Evolutionary conservation across 2,888 invertebrate genomes (phyloP).

Genomic region (Sinopyrophorus schimmeli): DNA sequence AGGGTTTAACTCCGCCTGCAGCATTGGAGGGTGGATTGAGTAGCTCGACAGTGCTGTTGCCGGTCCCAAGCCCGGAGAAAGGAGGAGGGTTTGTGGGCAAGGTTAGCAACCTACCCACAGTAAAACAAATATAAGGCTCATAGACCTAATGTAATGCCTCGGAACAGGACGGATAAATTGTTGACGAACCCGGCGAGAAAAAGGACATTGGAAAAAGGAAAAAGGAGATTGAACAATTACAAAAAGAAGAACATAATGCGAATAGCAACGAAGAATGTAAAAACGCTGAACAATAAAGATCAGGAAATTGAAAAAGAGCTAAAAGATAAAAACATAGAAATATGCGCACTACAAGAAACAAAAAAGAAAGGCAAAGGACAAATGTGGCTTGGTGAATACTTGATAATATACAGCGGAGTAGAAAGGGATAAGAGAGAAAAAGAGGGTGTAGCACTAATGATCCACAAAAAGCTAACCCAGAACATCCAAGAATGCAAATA

Average conservation of each 20-base stretch:
- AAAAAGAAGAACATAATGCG: too few relatives aligned
- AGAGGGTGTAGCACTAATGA: constrained; percentile 11
- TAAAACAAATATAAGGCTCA: constrained; percentile 11
- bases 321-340: too few relatives aligned
- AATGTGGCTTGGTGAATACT: constrained; percentile 8
- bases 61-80: constrained; percentile 32
- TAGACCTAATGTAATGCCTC: background rate
- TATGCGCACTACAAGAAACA: constrained; percentile 17
- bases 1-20: constrained; percentile 9
- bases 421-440: constrained; percentile 7
- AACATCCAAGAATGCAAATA: too few relatives aligned
- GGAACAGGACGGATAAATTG: constrained; percentile 2
- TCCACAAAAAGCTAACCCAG: too few relatives aligned
- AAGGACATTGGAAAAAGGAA: background rate
- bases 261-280: too few relatives aligned
- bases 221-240: background rate
- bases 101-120: constrained; percentile 24
- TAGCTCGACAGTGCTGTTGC: constrained; percentile 7
- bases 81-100: constrained; percentile 21
- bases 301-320: background rate
- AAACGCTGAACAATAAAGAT: too few relatives aligned
- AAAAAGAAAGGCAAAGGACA: constrained; percentile 23
- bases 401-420: constrained; percentile 20
- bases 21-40: constrained; percentile 7
- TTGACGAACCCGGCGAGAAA: background rate